Evolutionary conservation across 23 tunicate species (phyloP).

Genomic region (Aplidium turbinatum): DNA sequence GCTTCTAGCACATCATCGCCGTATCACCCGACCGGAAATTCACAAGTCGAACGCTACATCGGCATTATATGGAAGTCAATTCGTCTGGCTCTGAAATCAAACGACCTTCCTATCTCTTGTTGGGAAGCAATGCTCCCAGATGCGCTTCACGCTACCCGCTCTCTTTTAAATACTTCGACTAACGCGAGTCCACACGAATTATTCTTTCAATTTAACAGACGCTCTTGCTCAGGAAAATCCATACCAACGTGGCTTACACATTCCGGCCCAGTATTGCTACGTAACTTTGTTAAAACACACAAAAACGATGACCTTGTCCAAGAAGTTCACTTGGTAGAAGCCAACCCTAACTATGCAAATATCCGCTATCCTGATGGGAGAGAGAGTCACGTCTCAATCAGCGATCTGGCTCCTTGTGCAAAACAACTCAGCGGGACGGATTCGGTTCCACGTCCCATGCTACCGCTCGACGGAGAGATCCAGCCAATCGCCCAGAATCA

Average conservation of each 20-base stretch:
- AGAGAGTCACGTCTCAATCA: slow-evolving; percentile 18
- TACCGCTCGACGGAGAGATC: background rate
- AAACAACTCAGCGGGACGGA: background rate
- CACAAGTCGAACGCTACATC: slow-evolving; percentile 28
- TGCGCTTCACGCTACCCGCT: slow-evolving; percentile 16
- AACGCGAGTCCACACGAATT: slow-evolving; percentile 29
- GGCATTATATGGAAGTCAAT: slow-evolving; percentile 31
- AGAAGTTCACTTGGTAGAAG: slow-evolving; percentile 21
- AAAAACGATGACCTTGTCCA: slow-evolving; percentile 25
- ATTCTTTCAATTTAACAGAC: slow-evolving; percentile 12
- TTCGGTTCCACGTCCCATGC: background rate
- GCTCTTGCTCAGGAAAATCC: slow-evolving; percentile 7
- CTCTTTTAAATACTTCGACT: slow-evolving; percentile 18
- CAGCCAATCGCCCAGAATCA: background rate
- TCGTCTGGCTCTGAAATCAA: slow-evolving; percentile 11
- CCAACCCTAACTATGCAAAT: slow-evolving; percentile 19
- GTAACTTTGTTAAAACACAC: background rate
- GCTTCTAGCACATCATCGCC: slow-evolving; percentile 27
- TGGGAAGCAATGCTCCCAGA: slow-evolving; percentile 28
- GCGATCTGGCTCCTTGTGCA: slow-evolving; percentile 29
- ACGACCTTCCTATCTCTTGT: background rate
- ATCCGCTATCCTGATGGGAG: slow-evolving; percentile 24
- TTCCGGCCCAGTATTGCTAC: slow-evolving; percentile 24
- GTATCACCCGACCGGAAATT: slow-evolving; percentile 24
- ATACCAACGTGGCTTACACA: slow-evolving; percentile 22